Evolutionary conservation across 2,888 invertebrate species (phyloP), one percentile per base, ranked within the genome.

Genomic region (Parascotia fuliginaria): DNA sequence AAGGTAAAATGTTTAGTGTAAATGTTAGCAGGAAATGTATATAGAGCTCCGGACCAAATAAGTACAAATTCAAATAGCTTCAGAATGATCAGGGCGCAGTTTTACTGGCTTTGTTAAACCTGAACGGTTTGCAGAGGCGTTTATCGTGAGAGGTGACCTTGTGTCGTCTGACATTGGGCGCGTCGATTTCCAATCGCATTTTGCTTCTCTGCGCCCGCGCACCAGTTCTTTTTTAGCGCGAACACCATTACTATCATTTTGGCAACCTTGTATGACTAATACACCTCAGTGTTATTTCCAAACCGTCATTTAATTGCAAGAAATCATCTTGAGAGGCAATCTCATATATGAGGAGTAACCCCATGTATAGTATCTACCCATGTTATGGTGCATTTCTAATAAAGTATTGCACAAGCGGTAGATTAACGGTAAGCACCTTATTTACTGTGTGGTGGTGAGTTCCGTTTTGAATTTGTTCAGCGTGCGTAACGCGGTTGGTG

Each of bases 401-500:
- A 9, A 34, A 55, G 12, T 39, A 50, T 60, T 63, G 55, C 65
- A 67, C 70, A 68, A 75, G 57, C 46, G 41, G 45, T 42, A 16
- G 45, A 57, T 58, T 60, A 73, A 65, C 62, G 54, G 66, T 44
- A 48, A 46, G 58, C 61, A 63, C 66, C 72, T 58, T 61, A 49
- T 51, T 64, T 49, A 36, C 44, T 24, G 46, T 50, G 63, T 72
- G 73, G 76, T 79, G 70, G 72, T 68, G 42, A 51, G 70, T 74
- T 81, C 73, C 75, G 75, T 79, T 77, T 72, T 60, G 62, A 79
- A 79, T 78, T 83, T 82, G 82, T 65, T 80, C 80, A 83, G 73
- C 65, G 75, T 80, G 88, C 89, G 89, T 89, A 89, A 89, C 89
- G 79, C 85, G 81, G 87, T 86, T 82, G 81, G 83, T 81, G 81